These are phyloP conservation scores for Siphlonurus alternatus DNA, from an alignment of 2,888 invertebrate genomes.

Conservation along the genomic window DNA sequence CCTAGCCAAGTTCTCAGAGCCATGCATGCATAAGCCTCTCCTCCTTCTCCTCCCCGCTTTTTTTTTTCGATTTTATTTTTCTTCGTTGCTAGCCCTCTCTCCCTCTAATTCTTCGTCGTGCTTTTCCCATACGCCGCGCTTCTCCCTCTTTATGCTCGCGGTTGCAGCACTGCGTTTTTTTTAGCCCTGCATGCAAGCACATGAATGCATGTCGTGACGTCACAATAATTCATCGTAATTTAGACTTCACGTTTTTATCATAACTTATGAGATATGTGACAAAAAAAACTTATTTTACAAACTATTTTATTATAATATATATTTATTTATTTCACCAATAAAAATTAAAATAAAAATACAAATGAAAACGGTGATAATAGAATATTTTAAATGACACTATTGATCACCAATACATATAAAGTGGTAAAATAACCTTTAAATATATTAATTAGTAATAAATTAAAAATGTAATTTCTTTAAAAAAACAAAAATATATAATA, in stretches of 20 bases:
- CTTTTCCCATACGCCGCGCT: neutral
- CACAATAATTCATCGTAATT: neutral
- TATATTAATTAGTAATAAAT: too few relatives aligned
- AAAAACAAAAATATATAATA: too few relatives aligned
- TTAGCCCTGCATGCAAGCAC: neutral
- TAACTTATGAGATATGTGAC: too few relatives aligned
- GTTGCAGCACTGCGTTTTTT: too few relatives aligned
- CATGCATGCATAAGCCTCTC: neutral
- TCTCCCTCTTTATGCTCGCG: neutral
- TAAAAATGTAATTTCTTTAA: too few relatives aligned
- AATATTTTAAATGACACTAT: too few relatives aligned
- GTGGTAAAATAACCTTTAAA: too few relatives aligned
- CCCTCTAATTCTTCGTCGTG: neutral
- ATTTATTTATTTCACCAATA: neutral
- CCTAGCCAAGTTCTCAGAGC: neutral
- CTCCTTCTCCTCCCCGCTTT: neutral
- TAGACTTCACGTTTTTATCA: neutral
- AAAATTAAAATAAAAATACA: too few relatives aligned
- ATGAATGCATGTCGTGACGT: neutral
- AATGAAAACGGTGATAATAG: too few relatives aligned
- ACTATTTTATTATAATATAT: neutral
- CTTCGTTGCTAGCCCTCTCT: too few relatives aligned
- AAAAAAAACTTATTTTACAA: neutral
- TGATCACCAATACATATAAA: too few relatives aligned
- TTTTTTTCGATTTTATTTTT: too few relatives aligned